phyloP scores from a whole-genome alignment of 2,797 vertebrate species.

The Mus spretus region DNA sequence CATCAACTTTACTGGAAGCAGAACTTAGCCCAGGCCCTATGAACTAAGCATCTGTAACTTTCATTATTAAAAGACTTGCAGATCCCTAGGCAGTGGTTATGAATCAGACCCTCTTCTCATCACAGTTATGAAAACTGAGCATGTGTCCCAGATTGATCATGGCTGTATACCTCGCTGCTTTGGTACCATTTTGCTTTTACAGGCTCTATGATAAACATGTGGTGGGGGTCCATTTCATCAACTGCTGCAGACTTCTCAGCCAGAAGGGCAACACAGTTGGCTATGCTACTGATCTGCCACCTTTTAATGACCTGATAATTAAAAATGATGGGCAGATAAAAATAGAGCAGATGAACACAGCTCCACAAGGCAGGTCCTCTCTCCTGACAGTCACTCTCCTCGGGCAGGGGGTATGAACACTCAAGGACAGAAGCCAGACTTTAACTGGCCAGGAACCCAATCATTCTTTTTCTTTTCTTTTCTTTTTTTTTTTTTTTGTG shows the following conservation, averaged over 20 bases:
- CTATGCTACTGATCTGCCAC: constrained; percentile 82
- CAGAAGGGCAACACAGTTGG: constrained; percentile 77
- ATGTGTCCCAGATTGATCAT: neutral
- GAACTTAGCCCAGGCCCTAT: neutral
- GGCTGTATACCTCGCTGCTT: neutral
- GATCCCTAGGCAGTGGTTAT: neutral
- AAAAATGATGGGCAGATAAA: constrained; percentile 85
- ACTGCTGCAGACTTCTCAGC: constrained; percentile 77
- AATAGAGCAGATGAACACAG: constrained; percentile 74
- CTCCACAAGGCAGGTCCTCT: constrained; percentile 50
- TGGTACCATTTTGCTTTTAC: neutral
- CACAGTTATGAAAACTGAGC: constrained; percentile 24
- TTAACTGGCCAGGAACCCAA: constrained; percentile 80
- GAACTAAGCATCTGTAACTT: neutral
- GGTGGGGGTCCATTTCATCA: neutral
- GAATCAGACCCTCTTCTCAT: neutral
- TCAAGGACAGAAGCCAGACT: constrained; percentile 80
- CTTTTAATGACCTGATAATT: constrained; percentile 88
- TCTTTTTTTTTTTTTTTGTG: constrained; percentile 71
- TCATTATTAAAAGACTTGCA: neutral
- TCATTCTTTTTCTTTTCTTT: constrained; percentile 63
- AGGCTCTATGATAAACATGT: constrained; percentile 39
- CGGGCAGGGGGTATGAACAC: neutral
- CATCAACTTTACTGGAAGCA: neutral
- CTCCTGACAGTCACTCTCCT: constrained; percentile 51